Evolutionary conservation across 2,888 invertebrate species (phyloP), one percentile per base, ranked within the genome.

Genomic region (Brachyopa scutellaris): DNA sequence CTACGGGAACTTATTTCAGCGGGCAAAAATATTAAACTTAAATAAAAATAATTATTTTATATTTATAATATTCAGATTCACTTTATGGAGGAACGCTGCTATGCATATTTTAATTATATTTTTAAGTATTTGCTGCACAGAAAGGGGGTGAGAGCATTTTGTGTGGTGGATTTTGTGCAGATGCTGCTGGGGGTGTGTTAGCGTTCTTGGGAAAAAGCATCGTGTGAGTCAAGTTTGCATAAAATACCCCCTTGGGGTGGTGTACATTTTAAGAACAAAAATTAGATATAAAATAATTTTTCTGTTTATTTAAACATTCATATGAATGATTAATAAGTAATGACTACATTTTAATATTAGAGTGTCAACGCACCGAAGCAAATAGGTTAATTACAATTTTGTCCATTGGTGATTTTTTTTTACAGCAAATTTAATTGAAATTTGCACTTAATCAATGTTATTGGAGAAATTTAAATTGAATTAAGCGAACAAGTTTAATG

Each of bases 261-360:
- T 45, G 15, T 9, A 51, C 26, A 26, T 26, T 26, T 26, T 5
- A 5, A 26, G 26, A n/a, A n/a, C n/a, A n/a, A n/a, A 6, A 26
- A 5, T 26, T 26, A 26, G 6, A 26, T 26, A 3, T 26, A 26
- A n/a, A n/a, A 26, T 6, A 6, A 26, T 26, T 26, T 26, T 26
- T 26, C 6, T 26, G 3, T 26, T 26, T 6, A 6, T 26, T 26
- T 26, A 26, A 26, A 26, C 26, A 33, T 31, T 38, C 53, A 13
- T 15, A 69, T 82, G 76, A 76, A 69, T 82, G 76, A 76, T 76
- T 82, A 82, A 77, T 77, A 53, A 72, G 66, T 82, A 76, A 77
- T 67, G 66, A 67, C 62, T 77, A 49, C 42, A 76, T 51, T 57
- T 62, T 17, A 45, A 76, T 61, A 53, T 70, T 64, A 66, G 47